Percentiles rank a stretch among this genome's conserved stretches.
These are phyloP conservation scores for Onychorhynchus coronatus DNA, from an alignment of 2,113 vertebrate species.

Conservation along the genomic window DNA sequence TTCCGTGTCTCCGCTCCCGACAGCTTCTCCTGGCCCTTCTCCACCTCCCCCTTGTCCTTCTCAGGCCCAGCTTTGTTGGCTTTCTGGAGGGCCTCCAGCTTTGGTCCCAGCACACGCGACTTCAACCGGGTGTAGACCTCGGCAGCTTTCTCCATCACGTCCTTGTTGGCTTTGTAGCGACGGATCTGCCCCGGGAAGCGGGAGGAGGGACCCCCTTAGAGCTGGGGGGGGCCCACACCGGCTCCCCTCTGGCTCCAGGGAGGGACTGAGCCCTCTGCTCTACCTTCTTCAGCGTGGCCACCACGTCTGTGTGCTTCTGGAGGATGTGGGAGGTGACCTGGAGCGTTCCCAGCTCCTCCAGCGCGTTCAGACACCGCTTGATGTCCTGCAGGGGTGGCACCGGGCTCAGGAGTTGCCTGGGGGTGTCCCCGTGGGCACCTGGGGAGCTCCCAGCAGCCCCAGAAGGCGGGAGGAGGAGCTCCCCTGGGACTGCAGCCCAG, in stretches of 20 bases:
- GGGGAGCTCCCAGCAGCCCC: neutral
- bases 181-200: constrained; percentile 79
- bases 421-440: neutral
- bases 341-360: constrained; percentile 87
- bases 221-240: neutral
- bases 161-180: constrained; percentile 92
- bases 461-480: neutral
- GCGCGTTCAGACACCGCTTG: constrained; percentile 86
- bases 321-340: constrained; percentile 95
- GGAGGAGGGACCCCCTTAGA: neutral
- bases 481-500: accelerated
- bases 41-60: constrained; percentile 70
- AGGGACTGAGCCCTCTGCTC: neutral
- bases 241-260: accelerated
- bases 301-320: constrained; percentile 94
- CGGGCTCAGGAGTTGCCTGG: neutral
- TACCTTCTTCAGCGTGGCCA: constrained; percentile 95
- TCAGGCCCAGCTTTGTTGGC: constrained; percentile 43
- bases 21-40: constrained; percentile 70
- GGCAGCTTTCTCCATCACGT: constrained; percentile 92
- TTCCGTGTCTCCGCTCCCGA: constrained; percentile 64
- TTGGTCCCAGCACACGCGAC: constrained; percentile 88
- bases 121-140: constrained; percentile 94
- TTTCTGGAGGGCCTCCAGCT: constrained; percentile 79
- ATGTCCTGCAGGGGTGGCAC: constrained; percentile 79